A percentile compares a stretch with the other conserved stretches of the same genome.
Conservation (phyloP, 1,140 invertebrate genomes). For the Drosophila kepulauana region DNA sequence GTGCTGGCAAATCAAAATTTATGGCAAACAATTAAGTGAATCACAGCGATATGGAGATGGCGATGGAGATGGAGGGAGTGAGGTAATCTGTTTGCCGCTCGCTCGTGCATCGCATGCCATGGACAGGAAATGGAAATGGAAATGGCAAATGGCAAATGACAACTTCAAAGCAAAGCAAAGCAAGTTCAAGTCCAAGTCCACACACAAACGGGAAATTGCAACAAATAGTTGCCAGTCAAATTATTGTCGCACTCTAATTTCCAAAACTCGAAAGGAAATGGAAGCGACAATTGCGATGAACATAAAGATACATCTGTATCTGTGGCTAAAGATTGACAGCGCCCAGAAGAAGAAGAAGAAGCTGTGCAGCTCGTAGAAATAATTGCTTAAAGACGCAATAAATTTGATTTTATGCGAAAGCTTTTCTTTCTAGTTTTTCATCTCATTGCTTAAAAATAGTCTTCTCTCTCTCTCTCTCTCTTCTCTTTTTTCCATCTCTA, state of each 20-base stretch:
- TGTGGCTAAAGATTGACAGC: no score
- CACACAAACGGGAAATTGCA: conserved; percentile 15
- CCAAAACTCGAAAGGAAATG: conserved; percentile 1
- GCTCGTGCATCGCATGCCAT: not conserved
- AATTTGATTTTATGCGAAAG: no score
- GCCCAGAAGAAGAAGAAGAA: no score
- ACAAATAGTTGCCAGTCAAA: conserved; percentile 9
- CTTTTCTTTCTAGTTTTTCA: no score
- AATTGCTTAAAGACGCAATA: no score
- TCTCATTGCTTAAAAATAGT: no score
- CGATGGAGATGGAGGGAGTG: not conserved
- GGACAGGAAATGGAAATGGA: conserved; percentile 7
- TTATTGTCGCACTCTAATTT: not conserved
- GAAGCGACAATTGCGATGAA: not conserved
- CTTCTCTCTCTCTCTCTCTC: no score
- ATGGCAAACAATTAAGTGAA: conserved; percentile 14
- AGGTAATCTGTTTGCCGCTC: not conserved
- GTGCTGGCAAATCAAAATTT: conserved; percentile 8
- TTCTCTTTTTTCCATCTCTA: no score
- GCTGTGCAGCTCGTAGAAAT: no score
- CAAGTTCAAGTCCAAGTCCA: not conserved
- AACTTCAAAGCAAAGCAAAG: not conserved
- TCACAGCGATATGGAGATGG: no score
- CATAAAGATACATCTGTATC: not conserved
- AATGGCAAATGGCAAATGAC: not conserved